Base-by-base conservation (phyloP, 2,113 vertebrate species). In the Furnarius figulus region DNA sequence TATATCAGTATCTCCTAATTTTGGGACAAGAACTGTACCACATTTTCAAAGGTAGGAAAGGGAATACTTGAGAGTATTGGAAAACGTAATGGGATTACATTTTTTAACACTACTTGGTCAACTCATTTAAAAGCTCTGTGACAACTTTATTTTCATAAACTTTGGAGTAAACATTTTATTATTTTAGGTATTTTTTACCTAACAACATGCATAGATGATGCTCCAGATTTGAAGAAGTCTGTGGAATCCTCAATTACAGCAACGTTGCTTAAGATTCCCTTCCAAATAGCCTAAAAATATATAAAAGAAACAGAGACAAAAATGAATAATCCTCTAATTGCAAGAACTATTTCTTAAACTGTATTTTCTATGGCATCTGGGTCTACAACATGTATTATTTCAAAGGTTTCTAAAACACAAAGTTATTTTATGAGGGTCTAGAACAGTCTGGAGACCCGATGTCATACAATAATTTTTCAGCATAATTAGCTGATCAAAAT, bases 221-320 rank as follows among this genome's bases (percentile, higher is more conserved):
- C 98, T 96, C 98, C 98, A 87, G 98, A 98, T 98, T 98, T 99
- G 95, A 99, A 99, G 96, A 99, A 99, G 95, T 99, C 98, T 63
- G 98, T 99, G 35, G 98, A 97, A 61, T 98, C 97, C 73, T 98
- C 98, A 78, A 99, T 98, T 55, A 82, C 73, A 85, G 97, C 67
- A 85, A 98, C 59, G 28, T 98, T 98, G 94, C 97, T 98, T 94
- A 99, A 96, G 96, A 99, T 99, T 83, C 98, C 98, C 82, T 98
- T 98, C 98, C 98, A 99, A 95, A 98, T 98, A 82, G 88, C 93
- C 98, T 99, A 91, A 23, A 33, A 46, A 83, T 68, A 73, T 25
- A 70, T 42, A 50, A 85, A 49, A 85, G 85, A 23, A 72, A 92
- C 6, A 39, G 33, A 39, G 4, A 13, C 25, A 53, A 9, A 22